Conservation (phyloP, 2,888 invertebrate genomes). For the Sussaba pulchella region DNA sequence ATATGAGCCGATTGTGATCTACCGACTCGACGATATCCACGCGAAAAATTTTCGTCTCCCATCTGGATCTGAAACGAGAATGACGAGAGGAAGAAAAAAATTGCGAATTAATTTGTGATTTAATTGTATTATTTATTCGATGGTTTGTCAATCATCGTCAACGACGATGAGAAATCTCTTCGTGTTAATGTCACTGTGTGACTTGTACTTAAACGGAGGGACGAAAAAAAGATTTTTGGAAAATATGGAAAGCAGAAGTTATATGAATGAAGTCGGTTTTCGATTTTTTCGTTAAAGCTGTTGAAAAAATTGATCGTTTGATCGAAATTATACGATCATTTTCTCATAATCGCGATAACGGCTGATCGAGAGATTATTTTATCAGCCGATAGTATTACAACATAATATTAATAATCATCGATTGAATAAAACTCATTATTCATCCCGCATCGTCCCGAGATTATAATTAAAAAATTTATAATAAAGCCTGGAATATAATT, state of each 20-base stretch:
- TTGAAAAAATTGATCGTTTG: background rate
- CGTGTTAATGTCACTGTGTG: background rate
- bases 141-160: background rate
- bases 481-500: background rate
- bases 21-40: background rate
- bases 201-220: slow-evolving; percentile 39
- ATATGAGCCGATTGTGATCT: slow-evolving; percentile 72
- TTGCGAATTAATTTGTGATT: background rate
- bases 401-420: background rate
- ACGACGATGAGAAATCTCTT: slow-evolving; percentile 35
- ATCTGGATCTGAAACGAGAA: background rate
- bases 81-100: background rate
- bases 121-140: slow-evolving; percentile 2
- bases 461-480: background rate
- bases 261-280: background rate
- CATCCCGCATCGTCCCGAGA: background rate
- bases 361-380: background rate
- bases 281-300: background rate
- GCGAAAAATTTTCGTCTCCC: background rate
- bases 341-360: background rate
- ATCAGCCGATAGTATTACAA: slow-evolving; percentile 4
- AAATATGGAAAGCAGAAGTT: background rate
- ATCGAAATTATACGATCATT: background rate
- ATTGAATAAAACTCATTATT: background rate
- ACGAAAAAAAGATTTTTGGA: background rate